A percentile compares a stretch with the other conserved stretches of the same genome.
Evolutionary conservation across 2,888 invertebrate genomes (phyloP).

Genomic region (Chymomyza fuscimana): DNA sequence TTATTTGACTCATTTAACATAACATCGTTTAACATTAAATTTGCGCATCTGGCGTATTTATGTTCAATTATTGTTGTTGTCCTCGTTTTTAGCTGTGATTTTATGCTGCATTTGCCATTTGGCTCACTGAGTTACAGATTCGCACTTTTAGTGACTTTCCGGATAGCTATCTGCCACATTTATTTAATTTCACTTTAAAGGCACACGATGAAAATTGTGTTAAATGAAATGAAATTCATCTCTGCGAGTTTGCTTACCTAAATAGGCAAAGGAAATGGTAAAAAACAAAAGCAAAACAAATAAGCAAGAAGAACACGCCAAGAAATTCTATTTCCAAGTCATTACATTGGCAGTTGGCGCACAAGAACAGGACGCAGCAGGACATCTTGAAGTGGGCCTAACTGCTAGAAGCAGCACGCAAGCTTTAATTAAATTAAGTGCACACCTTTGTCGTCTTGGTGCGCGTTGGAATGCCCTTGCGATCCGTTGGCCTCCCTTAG

Average conservation of each 20-base stretch:
- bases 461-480: slow-evolving; percentile 31
- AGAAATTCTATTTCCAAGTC: slow-evolving; percentile 57
- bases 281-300: slow-evolving; percentile 7
- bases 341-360: slow-evolving; percentile 50
- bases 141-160: not conserved
- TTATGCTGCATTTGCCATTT: slow-evolving; percentile 56
- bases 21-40: slow-evolving; percentile 41
- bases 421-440: slow-evolving; percentile 72
- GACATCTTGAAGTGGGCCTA: slow-evolving; percentile 23
- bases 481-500: not conserved
- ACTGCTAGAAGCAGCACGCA: slow-evolving; percentile 40
- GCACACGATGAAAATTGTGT: slow-evolving; percentile 62
- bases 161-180: slow-evolving; percentile 35
- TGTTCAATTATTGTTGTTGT: slow-evolving; percentile 33
- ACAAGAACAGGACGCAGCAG: slow-evolving; percentile 13
- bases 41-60: slow-evolving; percentile 34
- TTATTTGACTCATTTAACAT: slow-evolving; percentile 70
- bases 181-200: slow-evolving; percentile 67
- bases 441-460: slow-evolving; percentile 56
- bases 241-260: slow-evolving; percentile 18
- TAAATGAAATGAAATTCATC: slow-evolving; percentile 69
- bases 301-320: not conserved
- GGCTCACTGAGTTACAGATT: not conserved
- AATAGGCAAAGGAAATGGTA: not conserved
- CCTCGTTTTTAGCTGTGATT: slow-evolving; percentile 50